phyloP scores from a whole-genome alignment of 2,888 invertebrate species.

The Trachelus tabidus region DNA sequence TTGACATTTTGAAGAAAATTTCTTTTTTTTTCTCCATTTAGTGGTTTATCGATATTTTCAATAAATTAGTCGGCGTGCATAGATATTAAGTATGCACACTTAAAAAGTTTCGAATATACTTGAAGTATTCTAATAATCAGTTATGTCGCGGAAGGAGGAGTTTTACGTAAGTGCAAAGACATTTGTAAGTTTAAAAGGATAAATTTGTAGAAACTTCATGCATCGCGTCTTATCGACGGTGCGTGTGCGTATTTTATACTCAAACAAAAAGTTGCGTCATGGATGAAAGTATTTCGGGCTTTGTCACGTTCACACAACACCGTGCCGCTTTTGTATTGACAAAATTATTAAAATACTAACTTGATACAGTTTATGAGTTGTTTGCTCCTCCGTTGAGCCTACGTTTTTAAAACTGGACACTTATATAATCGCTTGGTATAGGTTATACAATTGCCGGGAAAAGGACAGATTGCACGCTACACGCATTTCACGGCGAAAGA shows the following conservation, averaged over 20 bases:
- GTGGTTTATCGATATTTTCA: background rate
- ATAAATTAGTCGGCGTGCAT: background rate
- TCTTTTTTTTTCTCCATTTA: fast-evolving
- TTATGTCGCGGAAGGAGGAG: background rate
- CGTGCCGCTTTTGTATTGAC: background rate
- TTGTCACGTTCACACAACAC: background rate
- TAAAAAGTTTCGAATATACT: background rate
- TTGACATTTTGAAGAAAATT: background rate
- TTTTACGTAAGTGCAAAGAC: background rate
- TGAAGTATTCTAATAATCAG: background rate
- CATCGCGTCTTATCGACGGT: background rate
- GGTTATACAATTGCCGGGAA: slow-evolving; percentile 17
- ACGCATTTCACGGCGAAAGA: slow-evolving; percentile 10
- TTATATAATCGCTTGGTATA: background rate
- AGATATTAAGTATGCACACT: background rate
- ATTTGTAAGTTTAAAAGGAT: background rate
- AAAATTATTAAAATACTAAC: background rate
- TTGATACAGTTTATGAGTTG: background rate
- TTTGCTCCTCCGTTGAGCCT: background rate
- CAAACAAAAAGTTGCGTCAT: background rate
- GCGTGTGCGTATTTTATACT: background rate
- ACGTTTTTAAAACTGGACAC: slow-evolving; percentile 1
- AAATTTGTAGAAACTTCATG: background rate
- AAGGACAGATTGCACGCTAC: slow-evolving; percentile 10
- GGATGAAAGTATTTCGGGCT: background rate